These are phyloP conservation scores for Umimayanthus kanabou DNA, from an alignment of 92 coral and sea anemone species.

Conservation along the genomic window DNA sequence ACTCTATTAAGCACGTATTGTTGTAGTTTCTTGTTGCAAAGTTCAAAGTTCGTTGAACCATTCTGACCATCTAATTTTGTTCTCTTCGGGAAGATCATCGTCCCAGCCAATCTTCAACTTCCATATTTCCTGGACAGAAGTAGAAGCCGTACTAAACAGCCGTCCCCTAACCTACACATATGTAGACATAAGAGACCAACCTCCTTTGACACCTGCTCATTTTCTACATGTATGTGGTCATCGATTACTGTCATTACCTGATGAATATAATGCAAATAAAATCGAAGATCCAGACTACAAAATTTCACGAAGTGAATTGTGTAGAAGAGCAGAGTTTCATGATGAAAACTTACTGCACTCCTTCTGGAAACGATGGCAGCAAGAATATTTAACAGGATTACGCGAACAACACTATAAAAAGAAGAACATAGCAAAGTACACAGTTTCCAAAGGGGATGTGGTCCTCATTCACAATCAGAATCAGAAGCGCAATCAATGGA, in stretches of 20 bases:
- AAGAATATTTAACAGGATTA: slow-evolving; percentile 28
- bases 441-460: slow-evolving; percentile 48
- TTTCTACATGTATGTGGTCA: slow-evolving; percentile 38
- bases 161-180: slow-evolving; percentile 38
- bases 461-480: slow-evolving; percentile 48
- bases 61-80: slow-evolving; percentile 13
- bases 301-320: slow-evolving; percentile 6
- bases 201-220: slow-evolving; percentile 35
- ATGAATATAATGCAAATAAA: not conserved
- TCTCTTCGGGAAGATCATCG: slow-evolving; percentile 39
- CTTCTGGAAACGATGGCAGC: no score
- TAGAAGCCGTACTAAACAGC: slow-evolving; percentile 31
- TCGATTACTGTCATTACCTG: slow-evolving; percentile 33
- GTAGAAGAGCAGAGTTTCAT: slow-evolving; percentile 36
- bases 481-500: slow-evolving; percentile 29
- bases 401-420: slow-evolving; percentile 27
- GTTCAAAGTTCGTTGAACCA: slow-evolving; percentile 40
- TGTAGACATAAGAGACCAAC: slow-evolving; percentile 39
- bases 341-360: slow-evolving; percentile 16
- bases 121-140: slow-evolving; percentile 51
- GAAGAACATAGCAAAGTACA: not conserved
- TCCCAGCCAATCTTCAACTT: slow-evolving; percentile 42
- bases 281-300: slow-evolving; percentile 29
- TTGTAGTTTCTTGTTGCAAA: no score
- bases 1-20: no score